phyloP scores from a whole-genome alignment of 2,113 vertebrate genomes.

The Fukomys damarensis region DNA sequence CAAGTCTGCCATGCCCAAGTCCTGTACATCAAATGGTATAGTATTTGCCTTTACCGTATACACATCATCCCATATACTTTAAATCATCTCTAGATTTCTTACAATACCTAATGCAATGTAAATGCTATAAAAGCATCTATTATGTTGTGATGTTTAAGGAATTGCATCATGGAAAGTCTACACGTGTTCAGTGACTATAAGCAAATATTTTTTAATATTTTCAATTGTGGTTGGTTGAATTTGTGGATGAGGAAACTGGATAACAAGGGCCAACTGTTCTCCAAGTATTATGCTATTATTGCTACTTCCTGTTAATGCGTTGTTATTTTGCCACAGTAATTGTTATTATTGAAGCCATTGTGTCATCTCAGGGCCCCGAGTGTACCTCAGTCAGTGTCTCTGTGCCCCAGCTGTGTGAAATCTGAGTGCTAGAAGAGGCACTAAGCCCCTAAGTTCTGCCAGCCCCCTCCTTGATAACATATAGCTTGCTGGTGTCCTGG shows the following conservation, averaged over 20 bases:
- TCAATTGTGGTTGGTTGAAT: background rate
- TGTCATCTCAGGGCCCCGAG: background rate
- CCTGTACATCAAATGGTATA: background rate
- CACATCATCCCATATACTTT: background rate
- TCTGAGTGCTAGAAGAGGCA: accelerated
- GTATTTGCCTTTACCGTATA: background rate
- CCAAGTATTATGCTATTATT: background rate
- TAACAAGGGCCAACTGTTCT: background rate
- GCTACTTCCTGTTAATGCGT: accelerated
- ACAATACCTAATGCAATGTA: background rate
- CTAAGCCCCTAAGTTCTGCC: accelerated
- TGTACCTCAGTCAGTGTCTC: background rate
- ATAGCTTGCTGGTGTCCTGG: accelerated
- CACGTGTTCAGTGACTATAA: background rate
- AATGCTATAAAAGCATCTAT: background rate
- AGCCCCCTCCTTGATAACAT: accelerated
- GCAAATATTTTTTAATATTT: background rate
- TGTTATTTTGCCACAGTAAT: accelerated
- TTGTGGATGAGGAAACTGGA: background rate
- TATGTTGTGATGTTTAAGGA: background rate
- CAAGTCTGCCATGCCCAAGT: too few relatives aligned
- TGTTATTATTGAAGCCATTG: background rate
- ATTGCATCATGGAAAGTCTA: background rate
- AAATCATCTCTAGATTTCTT: background rate
- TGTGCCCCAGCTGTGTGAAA: accelerated